Evolutionary conservation across 2,888 invertebrate genomes (phyloP).

Genomic region (Acanthacorydalis orientalis): DNA sequence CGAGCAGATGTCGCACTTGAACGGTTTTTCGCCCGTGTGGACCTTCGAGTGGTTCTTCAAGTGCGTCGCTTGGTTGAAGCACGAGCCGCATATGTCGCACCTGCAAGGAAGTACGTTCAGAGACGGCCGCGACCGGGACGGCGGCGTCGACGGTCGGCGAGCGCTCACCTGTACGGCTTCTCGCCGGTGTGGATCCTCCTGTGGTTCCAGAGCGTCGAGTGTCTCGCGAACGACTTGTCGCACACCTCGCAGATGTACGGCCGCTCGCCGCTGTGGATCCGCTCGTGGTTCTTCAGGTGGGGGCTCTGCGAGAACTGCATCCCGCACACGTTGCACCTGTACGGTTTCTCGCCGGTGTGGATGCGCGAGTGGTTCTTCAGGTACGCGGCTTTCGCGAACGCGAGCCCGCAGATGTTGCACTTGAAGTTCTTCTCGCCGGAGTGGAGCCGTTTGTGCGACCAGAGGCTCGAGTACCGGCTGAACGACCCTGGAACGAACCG

Average conservation of each 20-base stretch:
- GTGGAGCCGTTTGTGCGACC: conserved; percentile 79
- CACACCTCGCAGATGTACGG: conserved; percentile 81
- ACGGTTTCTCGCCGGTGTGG: conserved; percentile 38
- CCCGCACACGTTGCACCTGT: conserved; percentile 61
- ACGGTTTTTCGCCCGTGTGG: conserved; percentile 67
- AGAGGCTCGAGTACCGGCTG: conserved; percentile 70
- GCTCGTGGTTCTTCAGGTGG: conserved; percentile 75
- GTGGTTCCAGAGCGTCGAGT: conserved; percentile 80
- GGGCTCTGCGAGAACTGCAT: conserved; percentile 85
- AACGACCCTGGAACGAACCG: no score
- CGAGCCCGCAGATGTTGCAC: conserved; percentile 73
- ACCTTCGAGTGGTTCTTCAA: conserved; percentile 77
- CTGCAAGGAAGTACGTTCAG: no score
- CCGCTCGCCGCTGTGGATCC: conserved; percentile 75
- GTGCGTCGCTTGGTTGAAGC: conserved; percentile 79
- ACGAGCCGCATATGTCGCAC: conserved; percentile 76
- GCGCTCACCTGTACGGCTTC: conserved; percentile 66
- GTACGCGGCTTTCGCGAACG: conserved; percentile 82
- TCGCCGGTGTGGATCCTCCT: conserved; percentile 75
- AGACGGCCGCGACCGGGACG: no score
- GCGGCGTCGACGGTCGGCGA: no score
- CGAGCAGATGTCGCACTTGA: conserved; percentile 68
- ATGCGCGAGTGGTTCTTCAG: conserved; percentile 77
- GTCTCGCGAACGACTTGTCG: conserved; percentile 75
- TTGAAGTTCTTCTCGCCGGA: conserved; percentile 75